Evolutionary conservation across 1,140 invertebrate genomes (phyloP), one percentile per base, ranked within the genome.

Genomic region (Euura saliciscinereae): DNA sequence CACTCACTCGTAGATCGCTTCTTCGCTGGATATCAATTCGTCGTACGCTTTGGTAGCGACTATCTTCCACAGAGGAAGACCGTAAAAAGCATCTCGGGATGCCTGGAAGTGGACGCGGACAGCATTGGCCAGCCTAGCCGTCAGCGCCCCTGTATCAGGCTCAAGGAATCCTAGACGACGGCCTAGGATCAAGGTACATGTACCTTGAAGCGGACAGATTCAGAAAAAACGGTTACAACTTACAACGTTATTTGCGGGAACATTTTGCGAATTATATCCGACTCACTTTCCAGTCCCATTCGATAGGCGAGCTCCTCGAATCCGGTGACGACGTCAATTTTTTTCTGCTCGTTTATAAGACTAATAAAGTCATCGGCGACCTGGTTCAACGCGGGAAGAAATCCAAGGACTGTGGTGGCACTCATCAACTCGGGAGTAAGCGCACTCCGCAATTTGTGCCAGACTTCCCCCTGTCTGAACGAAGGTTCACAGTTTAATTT

Each of bases 31-130:
- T 13, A 91, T 91, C 66, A 96, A 91, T 6, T 92, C 90, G 59
- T 87, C 90, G 81, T 96, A 97, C 0, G 93, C 89, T 43, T 88
- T 84, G 0, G 94, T 95, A 1, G 92, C 91, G 45, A 94, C 90
- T 70, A 94, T 89, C 84, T 96, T 96, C 95, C 95, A 96, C 45
- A 95, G 84, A 0, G 94, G 94, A 43, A 95, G 88, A 0, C 94
- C 94, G 82, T 94, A 97, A 85, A 93, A 94, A 13, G 93, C 93
- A 78, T 95, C 94, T 67, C 94, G 88, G 72, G 92, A 93, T 0
- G 93, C 92, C 51, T 91, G 88, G 80, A 96, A 95, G 76, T 95
- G 91, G 64, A 91, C 87, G 78, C 94, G 92, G 5, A 95, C 92
- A 1, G 93, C 92, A 64, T 90, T 84, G 11, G 92, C 92, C 66